Evolutionary conservation across 2,113 vertebrate species (phyloP), one percentile per base, ranked within the genome.

Genomic region (Eclectus roratus): DNA sequence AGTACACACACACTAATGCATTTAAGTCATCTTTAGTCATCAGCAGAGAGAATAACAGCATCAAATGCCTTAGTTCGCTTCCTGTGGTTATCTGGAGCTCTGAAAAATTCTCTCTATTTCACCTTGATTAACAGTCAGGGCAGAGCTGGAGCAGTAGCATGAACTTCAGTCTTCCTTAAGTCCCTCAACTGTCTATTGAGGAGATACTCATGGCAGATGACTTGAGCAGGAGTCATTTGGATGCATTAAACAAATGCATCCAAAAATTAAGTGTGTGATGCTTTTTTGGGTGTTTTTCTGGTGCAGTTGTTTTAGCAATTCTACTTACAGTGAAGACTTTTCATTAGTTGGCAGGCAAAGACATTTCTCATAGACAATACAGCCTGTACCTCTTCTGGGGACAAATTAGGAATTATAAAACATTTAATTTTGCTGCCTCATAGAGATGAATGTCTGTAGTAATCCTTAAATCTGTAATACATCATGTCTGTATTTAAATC

Each of bases 391-490:
- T 72, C 55, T 69, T 73, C 53, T 95, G 49, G 18, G 79, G 13
- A 65, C 66, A 55, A 91, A 88, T 49, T 64, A 63, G 74, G 60
- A 73, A 77, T 82, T 55, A 49, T 6, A 90, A 72, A 33, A 13
- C 0, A 0, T 94, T 77, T 88, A 70, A 88, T 94, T 94, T 90
- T 83, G 37, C 91, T 94, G 53, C 82, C 60, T 90, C 72, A 65
- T 27, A 31, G 41, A 85, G 76, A 83, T 73, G 79, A 77, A 85
- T 69, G 68, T 79, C 66, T 76, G 61, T 44, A 69, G 68, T 80
- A 94, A 94, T 94, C 91, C 91, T 83, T 91, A 85, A 95, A 65
- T 91, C 90, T 93, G 37, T 78, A 88, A n/a, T 71, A 43, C 78
- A 68, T 85, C 5, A 0, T 77, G 68, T 70, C 68, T 88, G 68